A percentile compares a stretch with the other conserved stretches of the same genome.
phyloP scores from a whole-genome alignment of 2,113 vertebrate genomes.

The Clarias macrocephalus region DNA sequence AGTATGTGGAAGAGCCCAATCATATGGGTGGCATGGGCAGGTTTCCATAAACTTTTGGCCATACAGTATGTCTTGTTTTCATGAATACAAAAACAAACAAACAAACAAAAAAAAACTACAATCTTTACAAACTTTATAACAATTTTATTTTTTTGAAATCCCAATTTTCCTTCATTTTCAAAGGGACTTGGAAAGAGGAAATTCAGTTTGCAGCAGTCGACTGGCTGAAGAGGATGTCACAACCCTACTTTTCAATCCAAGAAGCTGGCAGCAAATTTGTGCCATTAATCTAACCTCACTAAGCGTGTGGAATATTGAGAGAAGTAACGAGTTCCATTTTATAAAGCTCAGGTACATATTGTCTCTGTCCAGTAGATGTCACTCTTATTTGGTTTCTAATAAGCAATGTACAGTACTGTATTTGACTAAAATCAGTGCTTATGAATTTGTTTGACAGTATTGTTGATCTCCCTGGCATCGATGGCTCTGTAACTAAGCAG shows the following conservation, averaged over 20 bases:
- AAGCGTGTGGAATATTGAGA: constrained; percentile 85
- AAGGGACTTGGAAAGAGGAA: constrained; percentile 86
- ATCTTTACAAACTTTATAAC: not conserved
- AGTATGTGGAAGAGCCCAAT: not conserved
- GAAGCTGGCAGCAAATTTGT: constrained; percentile 86
- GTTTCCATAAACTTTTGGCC: not conserved
- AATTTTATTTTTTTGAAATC: not conserved
- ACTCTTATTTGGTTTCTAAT: not conserved
- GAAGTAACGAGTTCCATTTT: constrained; percentile 69
- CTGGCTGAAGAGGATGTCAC: constrained; percentile 67
- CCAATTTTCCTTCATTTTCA: constrained; percentile 33
- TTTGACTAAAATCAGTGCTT: not conserved
- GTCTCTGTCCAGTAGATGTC: constrained; percentile 26
- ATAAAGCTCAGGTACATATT: constrained; percentile 78
- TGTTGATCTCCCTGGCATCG: constrained; percentile 75
- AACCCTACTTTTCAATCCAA: constrained; percentile 86
- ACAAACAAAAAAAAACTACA: not conserved
- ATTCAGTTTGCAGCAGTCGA: constrained; percentile 77
- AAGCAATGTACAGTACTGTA: not conserved
- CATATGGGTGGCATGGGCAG: not conserved
- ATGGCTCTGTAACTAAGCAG: constrained; percentile 61
- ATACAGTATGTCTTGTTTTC: not conserved
- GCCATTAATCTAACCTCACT: constrained; percentile 69
- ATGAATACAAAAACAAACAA: not conserved
- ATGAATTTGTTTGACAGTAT: constrained; percentile 66